These are phyloP conservation scores for Dicyrtoma fusca DNA, from an alignment of 2,888 invertebrate genomes.

Conservation along the genomic window DNA sequence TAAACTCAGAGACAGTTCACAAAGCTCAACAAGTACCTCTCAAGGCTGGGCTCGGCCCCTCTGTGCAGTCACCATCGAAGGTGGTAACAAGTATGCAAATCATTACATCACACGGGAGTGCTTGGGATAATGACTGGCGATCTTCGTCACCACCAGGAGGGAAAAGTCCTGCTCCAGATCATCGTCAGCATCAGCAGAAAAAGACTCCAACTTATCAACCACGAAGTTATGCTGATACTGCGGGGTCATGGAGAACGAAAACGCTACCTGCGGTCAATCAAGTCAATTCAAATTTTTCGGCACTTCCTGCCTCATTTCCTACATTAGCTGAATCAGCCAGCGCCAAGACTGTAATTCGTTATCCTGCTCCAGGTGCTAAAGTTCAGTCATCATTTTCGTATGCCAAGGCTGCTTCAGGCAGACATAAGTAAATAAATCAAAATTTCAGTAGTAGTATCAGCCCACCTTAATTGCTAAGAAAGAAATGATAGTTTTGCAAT, in stretches of 20 bases:
- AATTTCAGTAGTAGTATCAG: no score
- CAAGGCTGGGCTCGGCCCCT: no score
- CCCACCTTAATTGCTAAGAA: no score
- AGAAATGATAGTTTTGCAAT: no score
- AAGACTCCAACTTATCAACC: slow-evolving; percentile 10
- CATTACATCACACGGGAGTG: no score
- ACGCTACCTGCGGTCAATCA: not conserved
- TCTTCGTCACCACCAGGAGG: no score
- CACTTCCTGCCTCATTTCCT: slow-evolving; percentile 18
- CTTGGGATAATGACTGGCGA: no score
- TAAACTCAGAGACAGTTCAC: no score
- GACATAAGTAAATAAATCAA: not conserved
- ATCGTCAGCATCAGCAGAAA: not conserved
- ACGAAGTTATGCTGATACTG: slow-evolving; percentile 12
- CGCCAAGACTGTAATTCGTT: not conserved
- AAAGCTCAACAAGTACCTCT: no score
- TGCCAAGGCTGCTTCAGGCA: not conserved
- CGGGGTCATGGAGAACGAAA: slow-evolving; percentile 1
- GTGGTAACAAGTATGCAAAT: no score
- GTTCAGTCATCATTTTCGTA: not conserved
- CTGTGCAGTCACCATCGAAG: no score
- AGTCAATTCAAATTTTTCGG: slow-evolving; percentile 8
- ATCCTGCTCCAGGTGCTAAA: not conserved
- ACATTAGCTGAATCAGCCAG: not conserved
- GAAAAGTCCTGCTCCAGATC: not conserved